Evolutionary conservation across 2,797 vertebrate genomes (phyloP).

Genomic region (Propithecus perrieri): DNA sequence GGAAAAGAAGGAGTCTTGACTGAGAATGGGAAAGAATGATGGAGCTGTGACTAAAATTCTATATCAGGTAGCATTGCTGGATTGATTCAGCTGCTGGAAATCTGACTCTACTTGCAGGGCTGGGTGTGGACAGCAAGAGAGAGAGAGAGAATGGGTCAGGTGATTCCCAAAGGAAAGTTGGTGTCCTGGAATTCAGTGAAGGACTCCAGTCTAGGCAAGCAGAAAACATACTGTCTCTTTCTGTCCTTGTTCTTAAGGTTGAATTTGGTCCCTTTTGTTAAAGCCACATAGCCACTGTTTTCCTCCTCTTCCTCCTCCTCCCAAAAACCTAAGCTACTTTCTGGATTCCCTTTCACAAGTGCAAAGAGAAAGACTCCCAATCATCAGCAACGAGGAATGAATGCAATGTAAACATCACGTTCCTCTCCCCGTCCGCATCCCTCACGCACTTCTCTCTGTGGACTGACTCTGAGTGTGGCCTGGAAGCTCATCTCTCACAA

Average conservation of each 20-base stretch:
- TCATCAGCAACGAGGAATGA: not conserved
- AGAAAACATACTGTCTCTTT: not conserved
- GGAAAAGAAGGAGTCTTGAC: not conserved
- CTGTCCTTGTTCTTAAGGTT: not conserved
- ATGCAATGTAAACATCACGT: not conserved
- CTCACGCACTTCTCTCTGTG: not conserved
- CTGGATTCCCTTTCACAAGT: not conserved
- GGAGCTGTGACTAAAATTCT: not conserved
- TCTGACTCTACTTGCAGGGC: not conserved
- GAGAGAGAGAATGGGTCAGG: too few relatives aligned
- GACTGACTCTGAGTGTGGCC: not conserved
- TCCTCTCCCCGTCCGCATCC: not conserved
- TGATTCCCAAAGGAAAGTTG: not conserved
- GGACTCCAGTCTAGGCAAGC: not conserved
- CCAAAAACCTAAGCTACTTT: not conserved
- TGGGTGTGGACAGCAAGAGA: not conserved
- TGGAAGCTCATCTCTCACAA: not conserved
- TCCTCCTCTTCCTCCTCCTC: not conserved
- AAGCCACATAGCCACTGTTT: not conserved
- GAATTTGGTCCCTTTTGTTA: not conserved
- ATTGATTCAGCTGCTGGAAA: slow-evolving; percentile 1
- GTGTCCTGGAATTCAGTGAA: not conserved
- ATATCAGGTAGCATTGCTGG: not conserved
- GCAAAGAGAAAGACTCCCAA: not conserved
- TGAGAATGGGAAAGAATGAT: not conserved